These are phyloP conservation scores for Solenopsis fugax DNA, from an alignment of 1,140 invertebrate species.

Conservation along the genomic window DNA sequence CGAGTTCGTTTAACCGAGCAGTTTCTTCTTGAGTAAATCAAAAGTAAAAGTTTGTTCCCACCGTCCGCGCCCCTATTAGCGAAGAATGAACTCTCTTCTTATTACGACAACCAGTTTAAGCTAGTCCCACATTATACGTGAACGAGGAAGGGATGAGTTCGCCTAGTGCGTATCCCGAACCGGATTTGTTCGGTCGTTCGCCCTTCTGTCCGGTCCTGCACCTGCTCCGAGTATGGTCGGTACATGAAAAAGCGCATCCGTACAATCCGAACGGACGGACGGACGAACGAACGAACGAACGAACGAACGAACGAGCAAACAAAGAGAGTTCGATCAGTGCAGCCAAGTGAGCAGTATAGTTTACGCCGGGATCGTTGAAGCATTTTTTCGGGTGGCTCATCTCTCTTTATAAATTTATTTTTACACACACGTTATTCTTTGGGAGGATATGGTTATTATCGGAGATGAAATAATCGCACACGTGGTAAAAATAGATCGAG, in stretches of 20 bases:
- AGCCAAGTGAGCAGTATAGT: constrained; percentile 45
- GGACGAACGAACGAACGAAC: not conserved
- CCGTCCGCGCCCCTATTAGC: not conserved
- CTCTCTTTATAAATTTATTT: not conserved
- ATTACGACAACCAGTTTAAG: constrained; percentile 15
- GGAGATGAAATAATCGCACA: not conserved
- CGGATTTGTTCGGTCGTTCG: constrained; percentile 63
- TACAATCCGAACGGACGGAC: constrained; percentile 50
- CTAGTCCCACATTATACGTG: constrained; percentile 39
- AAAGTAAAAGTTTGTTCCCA: constrained; percentile 41
- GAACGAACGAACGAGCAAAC: constrained; percentile 48
- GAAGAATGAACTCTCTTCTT: constrained; percentile 25
- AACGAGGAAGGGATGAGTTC: constrained; percentile 5
- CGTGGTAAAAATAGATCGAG: no score
- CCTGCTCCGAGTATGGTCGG: constrained; percentile 51
- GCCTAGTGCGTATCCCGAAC: constrained; percentile 50
- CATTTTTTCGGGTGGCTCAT: not conserved
- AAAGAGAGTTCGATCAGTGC: constrained; percentile 52
- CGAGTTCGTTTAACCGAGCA: not conserved
- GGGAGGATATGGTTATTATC: not conserved
- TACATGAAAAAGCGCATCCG: constrained; percentile 61
- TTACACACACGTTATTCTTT: not conserved
- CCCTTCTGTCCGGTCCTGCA: constrained; percentile 60
- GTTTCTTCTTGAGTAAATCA: constrained; percentile 20
- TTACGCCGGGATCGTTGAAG: not conserved